Evolutionary conservation across 53 echinoderm and acorn worm species (phyloP), one percentile per base, ranked within the genome.

Genomic region (Antedon mediterranea): DNA sequence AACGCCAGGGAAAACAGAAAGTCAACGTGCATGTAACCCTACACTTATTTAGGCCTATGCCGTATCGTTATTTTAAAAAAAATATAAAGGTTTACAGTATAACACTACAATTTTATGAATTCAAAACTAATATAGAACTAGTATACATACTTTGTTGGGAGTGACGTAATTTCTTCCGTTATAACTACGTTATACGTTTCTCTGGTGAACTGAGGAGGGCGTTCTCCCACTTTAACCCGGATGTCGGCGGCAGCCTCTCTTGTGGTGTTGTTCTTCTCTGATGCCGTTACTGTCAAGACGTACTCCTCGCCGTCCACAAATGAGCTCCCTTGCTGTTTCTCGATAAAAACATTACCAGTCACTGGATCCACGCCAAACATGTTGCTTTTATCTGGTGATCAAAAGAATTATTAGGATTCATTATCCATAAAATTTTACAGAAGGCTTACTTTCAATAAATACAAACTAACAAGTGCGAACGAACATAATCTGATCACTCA

Each of bases 141-240:
- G 37, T 57, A 23, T 18, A 57, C 57, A 23, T 57, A 57, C 57
- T 6, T 57, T 57, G 23, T 23, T 57, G 57, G 57, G 23, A 57
- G 15, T 6, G 11, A 4, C 2, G 15, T 57, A 41, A 13, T 13
- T 8, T 82, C 87, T 71, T 98, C 98, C 3, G 23, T 6, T 0
- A 98, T 92, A 0, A 79, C 34, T 14, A 83, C 90, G 29, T 74
- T 72, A 82, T 97, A 97, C 7, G 70, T 77, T 72, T 92, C 90
- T 79, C 86, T 43, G 32, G 84, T 78, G 81, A 97, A 97, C 79
- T 97, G 98, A 3, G 98, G 98, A 8, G 92, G 98, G 57, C 92
- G 86, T 0, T 74, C 83, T 34, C 89, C 90, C 0, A 85, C 92
- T 71, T 81, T 89, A 71, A 97, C 79, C 15, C 71, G 57, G 30